Percentiles rank a stretch among this genome's conserved stretches.
phyloP scores from a whole-genome alignment of 2,113 vertebrate genomes.

The Vicugna pacos region DNA sequence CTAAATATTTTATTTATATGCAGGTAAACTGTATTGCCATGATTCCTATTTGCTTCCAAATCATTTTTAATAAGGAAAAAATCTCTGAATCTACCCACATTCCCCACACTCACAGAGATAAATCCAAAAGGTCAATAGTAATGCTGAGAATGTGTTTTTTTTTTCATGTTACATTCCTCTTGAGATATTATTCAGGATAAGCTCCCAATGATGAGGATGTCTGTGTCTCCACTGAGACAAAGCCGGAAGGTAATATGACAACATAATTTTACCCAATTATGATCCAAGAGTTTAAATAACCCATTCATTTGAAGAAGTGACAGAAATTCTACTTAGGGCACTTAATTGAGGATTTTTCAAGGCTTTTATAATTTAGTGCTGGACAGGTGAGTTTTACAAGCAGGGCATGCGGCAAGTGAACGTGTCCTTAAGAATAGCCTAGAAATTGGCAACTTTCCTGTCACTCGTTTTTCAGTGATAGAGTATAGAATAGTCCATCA shows the following conservation, averaged over 20 bases:
- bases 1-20: background rate
- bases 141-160: background rate
- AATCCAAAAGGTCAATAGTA: background rate
- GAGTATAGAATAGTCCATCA: constrained; percentile 54
- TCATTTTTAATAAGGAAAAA: constrained; percentile 1
- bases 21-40: background rate
- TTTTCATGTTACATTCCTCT: background rate
- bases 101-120: background rate
- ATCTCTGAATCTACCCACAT: background rate
- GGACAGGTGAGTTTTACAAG: background rate
- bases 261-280: background rate
- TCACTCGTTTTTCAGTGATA: background rate
- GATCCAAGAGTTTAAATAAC: background rate
- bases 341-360: background rate
- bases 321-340: background rate
- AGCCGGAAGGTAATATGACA: background rate
- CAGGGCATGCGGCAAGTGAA: background rate
- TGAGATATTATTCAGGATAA: background rate
- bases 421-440: background rate
- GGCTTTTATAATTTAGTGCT: background rate
- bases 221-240: background rate
- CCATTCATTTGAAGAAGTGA: constrained; percentile 22
- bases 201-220: background rate
- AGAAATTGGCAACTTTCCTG: background rate
- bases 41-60: background rate